These are phyloP conservation scores for Phacellophora camtschatica DNA, from an alignment of 30 jellyfish, hydroid and myxozoan genomes.

Conservation along the genomic window DNA sequence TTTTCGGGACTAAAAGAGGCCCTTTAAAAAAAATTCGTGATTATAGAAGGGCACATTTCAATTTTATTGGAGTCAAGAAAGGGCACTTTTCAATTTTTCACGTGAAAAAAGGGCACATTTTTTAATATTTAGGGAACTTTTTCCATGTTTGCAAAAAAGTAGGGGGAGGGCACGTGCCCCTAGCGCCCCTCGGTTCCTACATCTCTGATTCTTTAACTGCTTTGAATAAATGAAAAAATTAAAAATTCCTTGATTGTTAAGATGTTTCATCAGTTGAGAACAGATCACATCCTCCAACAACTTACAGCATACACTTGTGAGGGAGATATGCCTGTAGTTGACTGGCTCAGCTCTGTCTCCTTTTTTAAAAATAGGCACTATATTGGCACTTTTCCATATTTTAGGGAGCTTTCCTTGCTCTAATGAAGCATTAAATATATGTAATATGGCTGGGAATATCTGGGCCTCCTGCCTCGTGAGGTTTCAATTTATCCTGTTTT, in stretches of 20 bases:
- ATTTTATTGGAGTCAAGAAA: too few species aligned
- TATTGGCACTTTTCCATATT: conserved; percentile 32
- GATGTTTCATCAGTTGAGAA: conserved; percentile 40
- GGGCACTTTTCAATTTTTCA: too few species aligned
- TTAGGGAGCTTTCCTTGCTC: conserved; percentile 40
- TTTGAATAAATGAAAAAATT: too few species aligned
- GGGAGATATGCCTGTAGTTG: conserved; percentile 53
- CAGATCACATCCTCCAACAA: conserved; percentile 24
- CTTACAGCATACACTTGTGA: conserved; percentile 29
- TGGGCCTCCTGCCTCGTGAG: conserved; percentile 42
- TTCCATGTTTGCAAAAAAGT: too few species aligned
- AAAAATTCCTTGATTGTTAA: conserved; percentile 16
- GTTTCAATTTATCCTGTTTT: conserved; percentile 30
- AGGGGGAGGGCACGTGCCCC: too few species aligned
- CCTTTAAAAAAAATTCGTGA: too few species aligned
- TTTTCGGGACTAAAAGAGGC: too few species aligned
- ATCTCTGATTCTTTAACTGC: too few species aligned
- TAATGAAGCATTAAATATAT: conserved; percentile 18
- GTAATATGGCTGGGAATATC: conserved; percentile 41
- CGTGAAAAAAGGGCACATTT: too few species aligned
- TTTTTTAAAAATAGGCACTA: conserved; percentile 21
- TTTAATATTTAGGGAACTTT: too few species aligned
- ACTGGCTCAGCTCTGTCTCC: conserved; percentile 48
- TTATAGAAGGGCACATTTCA: too few species aligned
- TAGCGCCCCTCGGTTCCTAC: too few species aligned